Evolutionary conservation across 2,113 vertebrate genomes (phyloP), one percentile per base, ranked within the genome.

Genomic region (Telmatochromis brichardi): DNA sequence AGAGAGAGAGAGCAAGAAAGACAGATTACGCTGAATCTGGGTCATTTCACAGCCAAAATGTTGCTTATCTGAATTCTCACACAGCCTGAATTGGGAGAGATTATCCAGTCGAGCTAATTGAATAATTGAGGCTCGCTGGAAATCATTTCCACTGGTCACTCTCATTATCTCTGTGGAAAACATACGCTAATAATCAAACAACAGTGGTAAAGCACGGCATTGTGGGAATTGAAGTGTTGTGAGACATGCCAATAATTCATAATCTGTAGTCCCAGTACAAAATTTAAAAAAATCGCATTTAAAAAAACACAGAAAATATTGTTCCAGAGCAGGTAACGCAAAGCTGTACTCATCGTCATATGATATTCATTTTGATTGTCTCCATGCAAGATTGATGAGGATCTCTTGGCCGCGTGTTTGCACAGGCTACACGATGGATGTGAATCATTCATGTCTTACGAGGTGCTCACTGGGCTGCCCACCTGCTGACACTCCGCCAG

Each of bases 371-470:
- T 94, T 90, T 90, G 90, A 95, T 95, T 90, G 86, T 88, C 90
- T 51, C 23, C 80, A 92, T 95, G 80, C 78, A 95, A 89, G n/a
- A 94, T 93, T 91, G 86, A 96, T 94, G 89, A 92, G 88, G 88
- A 80, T 31, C 83, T 21, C 79, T 87, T 54, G 85, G 88, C 91
- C 51, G 17, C 3, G 15, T 94, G 92, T 94, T 93, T 93, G 90
- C 81, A 88, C 84, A 50, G 84, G 81, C 85, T 86, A 79, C 89
- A 89, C 6, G 45, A 81, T 84, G 76, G 21, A 85, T 91, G 81
- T 95, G 26, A 94, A 95, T 94, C 84, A 95, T 94, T 92, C 71
- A 93, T 92, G 90, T 81, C 23, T 57, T 78, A 78, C 8, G 5
- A 84, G 85, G 83, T 19, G 31, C 58, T 68, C 11, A 13, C 88